Base-by-base conservation (phyloP, 2,113 vertebrate species). In the Campylomormyrus tamandua region DNA sequence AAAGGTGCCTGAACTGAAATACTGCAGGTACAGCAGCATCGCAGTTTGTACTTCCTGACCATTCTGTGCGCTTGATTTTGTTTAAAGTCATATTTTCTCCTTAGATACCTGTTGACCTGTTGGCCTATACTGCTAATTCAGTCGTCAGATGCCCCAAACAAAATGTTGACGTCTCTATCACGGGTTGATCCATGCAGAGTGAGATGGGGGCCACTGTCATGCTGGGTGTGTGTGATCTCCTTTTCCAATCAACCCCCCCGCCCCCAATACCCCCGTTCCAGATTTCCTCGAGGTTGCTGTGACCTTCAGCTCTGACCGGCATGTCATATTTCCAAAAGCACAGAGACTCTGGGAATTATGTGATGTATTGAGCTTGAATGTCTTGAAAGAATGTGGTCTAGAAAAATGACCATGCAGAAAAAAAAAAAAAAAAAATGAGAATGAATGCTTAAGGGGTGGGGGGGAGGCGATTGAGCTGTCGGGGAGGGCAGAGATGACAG, bases 401-500 rank as follows among this genome's bases (percentile, higher is more conserved):
- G 39, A 62, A 88, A 88, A 88, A 88, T 53, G 27, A 27, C 49
- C 48, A 53, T 35, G 85, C 13, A 35, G 84, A 35, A 56, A 31
- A 49, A 62, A 11, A 66, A 24, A 11, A 66, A 24, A 46, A 56
- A 42, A 53, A 9, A 50, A 15, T 39, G 35, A 80, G 17, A 70
- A 11, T 27, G 9, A 83, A 17, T 53, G 53, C 35, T 39, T 87
- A 87, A 58, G 86, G 74, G 88, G 85, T 56, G 53, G 86, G 77
- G 77, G 86, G 84, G 50, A 27, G 53, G 53, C 83, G 53, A 89
- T 74, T 49, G 53, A 88, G 85, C 45, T 83, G 87, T 90, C 88
- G 49, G 89, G 89, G 91, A 88, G 77, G 87, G 53, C 89, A 85
- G 86, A 90, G 87, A 87, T 90, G 91, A 87, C 90, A 91, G 88